Evolutionary conservation across 2,113 vertebrate species (phyloP), one percentile per base, ranked within the genome.

Genomic region (Cyprinodon tularosa): DNA sequence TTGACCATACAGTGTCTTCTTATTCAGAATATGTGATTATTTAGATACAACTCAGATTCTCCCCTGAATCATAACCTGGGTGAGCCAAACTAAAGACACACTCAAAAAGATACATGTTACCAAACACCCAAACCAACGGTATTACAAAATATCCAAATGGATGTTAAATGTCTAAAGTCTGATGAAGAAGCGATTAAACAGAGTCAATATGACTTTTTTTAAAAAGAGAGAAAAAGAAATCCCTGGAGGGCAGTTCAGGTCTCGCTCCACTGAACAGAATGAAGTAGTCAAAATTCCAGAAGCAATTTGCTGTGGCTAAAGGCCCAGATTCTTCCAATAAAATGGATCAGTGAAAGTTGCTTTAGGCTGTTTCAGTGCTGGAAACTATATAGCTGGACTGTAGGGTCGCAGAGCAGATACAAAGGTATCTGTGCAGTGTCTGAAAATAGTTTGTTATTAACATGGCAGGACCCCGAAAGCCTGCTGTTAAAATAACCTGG

Each of bases 281-380:
- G 15, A 57, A 68, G 64, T 45, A 17, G 14, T 57, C 67, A 39
- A 17, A 39, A 68, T 57, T 68, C 14, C 45, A 50, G 45, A 68
- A 39, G 67, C 36, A 57, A 57, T 68, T 57, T 68, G 36, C 11
- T 39, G 47, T 37, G 7, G 48, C 11, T 36, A 57, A 48, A 68
- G 36, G 8, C 37, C 48, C 67, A 69, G 50, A 59, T 69, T 57
- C 67, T 17, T 57, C 67, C 37, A 59, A 40, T 69, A 57, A 59
- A 59, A 59, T 6, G 15, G 66, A 53, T 53, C 47, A 68, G 36
- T 68, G 66, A 39, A 38, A 37, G 38, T 59, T 57, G 48, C 67
- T 59, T 57, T 42, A 6, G 50, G 17, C 50, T 13, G n/a, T 59
- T 57, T 40, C 10, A 39, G 48, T n/a, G 45, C 29, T 39, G 4